These are phyloP conservation scores for Lycocorax pyrrhopterus DNA, from an alignment of 2,113 vertebrate genomes.

Conservation along the genomic window DNA sequence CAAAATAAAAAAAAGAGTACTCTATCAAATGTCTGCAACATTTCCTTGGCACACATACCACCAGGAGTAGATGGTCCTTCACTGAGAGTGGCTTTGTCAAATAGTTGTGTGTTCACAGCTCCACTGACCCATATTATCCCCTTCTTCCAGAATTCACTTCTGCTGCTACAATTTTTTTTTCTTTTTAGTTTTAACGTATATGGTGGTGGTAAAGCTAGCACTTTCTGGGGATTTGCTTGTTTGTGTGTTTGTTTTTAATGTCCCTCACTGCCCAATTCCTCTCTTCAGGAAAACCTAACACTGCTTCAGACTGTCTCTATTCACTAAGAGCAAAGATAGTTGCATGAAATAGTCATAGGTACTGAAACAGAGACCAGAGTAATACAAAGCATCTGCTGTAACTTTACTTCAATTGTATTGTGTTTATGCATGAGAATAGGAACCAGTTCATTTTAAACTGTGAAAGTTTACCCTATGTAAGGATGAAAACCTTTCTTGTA, in stretches of 20 bases:
- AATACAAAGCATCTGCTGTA: background rate
- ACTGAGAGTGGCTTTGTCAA: background rate
- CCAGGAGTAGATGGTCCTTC: background rate
- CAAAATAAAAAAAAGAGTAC: background rate
- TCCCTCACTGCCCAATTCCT: background rate
- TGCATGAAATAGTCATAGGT: background rate
- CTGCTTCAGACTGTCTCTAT: background rate
- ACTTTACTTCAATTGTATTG: background rate
- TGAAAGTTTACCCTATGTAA: background rate
- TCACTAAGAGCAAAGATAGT: background rate
- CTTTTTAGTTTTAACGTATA: background rate
- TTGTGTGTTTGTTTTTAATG: background rate
- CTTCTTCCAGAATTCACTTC: background rate
- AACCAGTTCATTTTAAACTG: background rate
- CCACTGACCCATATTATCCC: background rate
- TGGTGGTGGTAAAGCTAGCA: background rate
- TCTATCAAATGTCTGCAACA: background rate
- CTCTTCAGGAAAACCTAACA: background rate
- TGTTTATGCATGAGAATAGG: background rate
- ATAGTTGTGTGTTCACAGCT: background rate
- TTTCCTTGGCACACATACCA: background rate
- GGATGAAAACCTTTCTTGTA: background rate
- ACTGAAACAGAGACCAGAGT: background rate
- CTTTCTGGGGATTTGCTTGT: background rate
- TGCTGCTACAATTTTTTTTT: background rate